Evolutionary conservation across 1,140 invertebrate species (phyloP).

Genomic region (Macrobrachium nipponense): DNA sequence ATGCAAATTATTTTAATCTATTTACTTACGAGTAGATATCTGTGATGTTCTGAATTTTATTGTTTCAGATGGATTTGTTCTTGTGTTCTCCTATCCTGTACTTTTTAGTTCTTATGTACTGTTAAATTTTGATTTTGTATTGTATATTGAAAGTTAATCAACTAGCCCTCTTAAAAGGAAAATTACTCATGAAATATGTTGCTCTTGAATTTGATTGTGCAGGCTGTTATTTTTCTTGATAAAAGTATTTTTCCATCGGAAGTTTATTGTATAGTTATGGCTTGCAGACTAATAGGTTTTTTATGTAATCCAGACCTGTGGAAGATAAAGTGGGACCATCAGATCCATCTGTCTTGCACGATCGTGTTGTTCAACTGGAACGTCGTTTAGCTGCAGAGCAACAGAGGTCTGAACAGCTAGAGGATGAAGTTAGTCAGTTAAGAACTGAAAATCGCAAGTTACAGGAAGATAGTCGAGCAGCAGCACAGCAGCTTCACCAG

Average conservation of each 20-base stretch:
- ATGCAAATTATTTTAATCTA: no score
- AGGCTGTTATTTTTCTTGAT: no score
- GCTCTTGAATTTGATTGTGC: no score
- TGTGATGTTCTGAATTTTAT: no score
- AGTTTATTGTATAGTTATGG: background rate
- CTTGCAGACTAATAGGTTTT: background rate
- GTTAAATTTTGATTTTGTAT: no score
- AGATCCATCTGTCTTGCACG: slow-evolving; percentile 34
- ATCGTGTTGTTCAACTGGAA: slow-evolving; percentile 54
- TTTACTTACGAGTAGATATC: no score
- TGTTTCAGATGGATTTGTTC: no score
- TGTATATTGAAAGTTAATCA: no score
- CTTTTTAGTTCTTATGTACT: no score
- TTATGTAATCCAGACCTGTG: background rate
- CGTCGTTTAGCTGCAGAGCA: slow-evolving; percentile 48
- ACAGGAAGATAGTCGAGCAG: slow-evolving; percentile 88
- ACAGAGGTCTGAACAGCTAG: slow-evolving; percentile 47
- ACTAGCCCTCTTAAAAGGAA: no score
- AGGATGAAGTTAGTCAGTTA: slow-evolving; percentile 70
- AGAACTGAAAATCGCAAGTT: slow-evolving; percentile 86
- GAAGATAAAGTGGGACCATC: slow-evolving; percentile 9
- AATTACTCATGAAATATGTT: no score
- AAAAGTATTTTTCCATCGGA: background rate
- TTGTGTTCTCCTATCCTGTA: no score
- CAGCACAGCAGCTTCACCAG: slow-evolving; percentile 86